Conservation (phyloP, 2,888 invertebrate species). For the Euspilapteryx auroguttella region DNA sequence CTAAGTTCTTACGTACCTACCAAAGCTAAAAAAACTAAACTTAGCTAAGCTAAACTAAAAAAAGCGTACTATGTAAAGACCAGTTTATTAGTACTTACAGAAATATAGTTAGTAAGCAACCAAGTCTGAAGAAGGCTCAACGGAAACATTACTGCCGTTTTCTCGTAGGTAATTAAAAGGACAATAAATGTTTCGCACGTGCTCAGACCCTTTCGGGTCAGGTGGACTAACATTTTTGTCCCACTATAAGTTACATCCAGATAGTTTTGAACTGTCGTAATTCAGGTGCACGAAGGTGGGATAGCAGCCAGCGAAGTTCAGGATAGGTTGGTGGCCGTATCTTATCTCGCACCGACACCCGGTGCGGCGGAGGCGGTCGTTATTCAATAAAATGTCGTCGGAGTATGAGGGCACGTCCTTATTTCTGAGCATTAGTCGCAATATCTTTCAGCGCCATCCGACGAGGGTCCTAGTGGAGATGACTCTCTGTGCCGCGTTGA, state of each 20-base stretch:
- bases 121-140: too few species aligned
- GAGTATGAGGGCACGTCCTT: slow-evolving; percentile 10
- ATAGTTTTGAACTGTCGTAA: too few species aligned
- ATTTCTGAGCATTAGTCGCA: slow-evolving; percentile 17
- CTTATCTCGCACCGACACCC: slow-evolving; percentile 22
- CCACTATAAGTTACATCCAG: too few species aligned
- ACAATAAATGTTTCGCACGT: slow-evolving; percentile 3
- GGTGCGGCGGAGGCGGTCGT: slow-evolving; percentile 20
- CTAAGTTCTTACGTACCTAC: too few species aligned
- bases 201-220: slow-evolving; percentile 1
- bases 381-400: slow-evolving; percentile 38
- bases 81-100: too few species aligned
- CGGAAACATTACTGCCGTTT: slow-evolving; percentile 9
- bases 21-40: too few species aligned
- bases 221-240: too few species aligned
- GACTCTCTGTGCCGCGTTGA: too few species aligned
- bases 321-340: slow-evolving; percentile 9
- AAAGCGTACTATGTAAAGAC: too few species aligned
- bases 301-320: background rate
- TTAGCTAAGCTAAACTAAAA: too few species aligned
- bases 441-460: slow-evolving; percentile 18
- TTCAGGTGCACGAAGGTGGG: too few species aligned
- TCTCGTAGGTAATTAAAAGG: slow-evolving; percentile 3
- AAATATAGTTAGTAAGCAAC: too few species aligned
- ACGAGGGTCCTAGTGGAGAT: slow-evolving; percentile 4